Conservation (phyloP, 2,888 invertebrate species). For the Strigamia transsilvanica region DNA sequence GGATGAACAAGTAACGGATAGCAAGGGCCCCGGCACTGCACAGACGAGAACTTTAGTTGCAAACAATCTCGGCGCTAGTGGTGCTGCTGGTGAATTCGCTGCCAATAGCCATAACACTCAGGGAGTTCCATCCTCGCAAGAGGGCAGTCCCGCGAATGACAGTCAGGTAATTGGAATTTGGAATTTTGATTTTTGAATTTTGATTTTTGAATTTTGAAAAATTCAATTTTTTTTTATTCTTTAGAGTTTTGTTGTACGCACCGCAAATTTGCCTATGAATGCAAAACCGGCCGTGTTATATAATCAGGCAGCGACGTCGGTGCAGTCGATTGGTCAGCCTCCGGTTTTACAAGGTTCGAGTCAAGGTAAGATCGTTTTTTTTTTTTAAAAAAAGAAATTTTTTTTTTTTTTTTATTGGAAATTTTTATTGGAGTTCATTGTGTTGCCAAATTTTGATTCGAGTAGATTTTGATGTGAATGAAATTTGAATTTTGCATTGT, state of each 20-base stretch:
- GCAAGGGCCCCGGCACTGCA: not conserved
- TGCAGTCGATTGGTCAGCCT: slow-evolving; percentile 53
- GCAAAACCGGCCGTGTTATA: slow-evolving; percentile 31
- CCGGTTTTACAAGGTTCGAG: slow-evolving; percentile 54
- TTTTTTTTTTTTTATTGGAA: not conserved
- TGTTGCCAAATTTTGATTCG: not conserved
- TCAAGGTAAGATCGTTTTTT: slow-evolving; percentile 53
- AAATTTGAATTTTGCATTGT: slow-evolving; percentile 25
- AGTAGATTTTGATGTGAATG: not conserved
- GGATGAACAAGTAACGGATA: not conserved
- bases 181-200: not conserved
- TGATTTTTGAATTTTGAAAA: not conserved
- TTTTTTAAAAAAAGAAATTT: not conserved
- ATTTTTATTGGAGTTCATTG: not conserved
- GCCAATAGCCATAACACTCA: slow-evolving; percentile 52
- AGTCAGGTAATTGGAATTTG: slow-evolving; percentile 25
- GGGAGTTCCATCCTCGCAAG: slow-evolving; percentile 53
- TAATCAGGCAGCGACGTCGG: slow-evolving; percentile 41
- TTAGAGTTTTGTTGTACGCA: slow-evolving; percentile 31
- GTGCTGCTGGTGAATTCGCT: slow-evolving; percentile 25
- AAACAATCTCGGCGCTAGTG: slow-evolving; percentile 35
- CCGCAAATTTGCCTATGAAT: slow-evolving; percentile 31
- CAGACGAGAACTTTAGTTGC: slow-evolving; percentile 46
- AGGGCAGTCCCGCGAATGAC: slow-evolving; percentile 46
- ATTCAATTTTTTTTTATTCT: not conserved